Conservation (phyloP, 2,888 invertebrate genomes). For the Linnaemya vulpina region DNA sequence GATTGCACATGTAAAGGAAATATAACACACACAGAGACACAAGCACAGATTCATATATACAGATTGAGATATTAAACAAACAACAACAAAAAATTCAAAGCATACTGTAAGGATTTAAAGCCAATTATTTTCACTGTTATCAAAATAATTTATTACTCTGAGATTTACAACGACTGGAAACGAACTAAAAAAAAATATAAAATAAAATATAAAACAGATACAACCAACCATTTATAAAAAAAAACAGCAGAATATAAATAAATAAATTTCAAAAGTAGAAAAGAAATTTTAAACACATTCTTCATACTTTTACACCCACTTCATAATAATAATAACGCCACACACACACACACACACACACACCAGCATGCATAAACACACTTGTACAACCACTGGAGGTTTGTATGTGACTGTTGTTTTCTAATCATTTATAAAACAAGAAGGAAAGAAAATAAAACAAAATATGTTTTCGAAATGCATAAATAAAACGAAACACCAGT, state of each 20-base stretch:
- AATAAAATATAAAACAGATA: constrained; percentile 44
- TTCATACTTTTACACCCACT: constrained; percentile 29
- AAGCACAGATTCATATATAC: not conserved
- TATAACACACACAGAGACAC: not conserved
- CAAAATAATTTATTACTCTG: constrained; percentile 71
- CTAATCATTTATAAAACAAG: constrained; percentile 13
- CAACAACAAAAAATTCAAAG: constrained; percentile 49
- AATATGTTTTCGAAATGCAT: constrained; percentile 20
- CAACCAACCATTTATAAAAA: constrained; percentile 25
- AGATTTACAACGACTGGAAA: constrained; percentile 67
- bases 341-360: not conserved
- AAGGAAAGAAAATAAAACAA: not conserved
- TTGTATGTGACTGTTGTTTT: not conserved
- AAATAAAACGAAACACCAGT: constrained; percentile 20
- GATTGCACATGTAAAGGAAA: constrained; percentile 21
- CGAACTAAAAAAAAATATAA: constrained; percentile 10
- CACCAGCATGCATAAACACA: too few relatives aligned
- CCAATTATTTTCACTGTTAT: constrained; percentile 72
- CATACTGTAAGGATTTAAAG: constrained; percentile 70
- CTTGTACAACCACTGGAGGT: not conserved
- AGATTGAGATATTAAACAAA: not conserved
- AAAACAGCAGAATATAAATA: constrained; percentile 17
- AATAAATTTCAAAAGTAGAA: constrained; percentile 62
- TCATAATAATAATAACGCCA: constrained; percentile 1
- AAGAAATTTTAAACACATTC: constrained; percentile 57